Base-by-base conservation (phyloP, 2,888 invertebrate species). In the Tanytarsus gracilentus region DNA sequence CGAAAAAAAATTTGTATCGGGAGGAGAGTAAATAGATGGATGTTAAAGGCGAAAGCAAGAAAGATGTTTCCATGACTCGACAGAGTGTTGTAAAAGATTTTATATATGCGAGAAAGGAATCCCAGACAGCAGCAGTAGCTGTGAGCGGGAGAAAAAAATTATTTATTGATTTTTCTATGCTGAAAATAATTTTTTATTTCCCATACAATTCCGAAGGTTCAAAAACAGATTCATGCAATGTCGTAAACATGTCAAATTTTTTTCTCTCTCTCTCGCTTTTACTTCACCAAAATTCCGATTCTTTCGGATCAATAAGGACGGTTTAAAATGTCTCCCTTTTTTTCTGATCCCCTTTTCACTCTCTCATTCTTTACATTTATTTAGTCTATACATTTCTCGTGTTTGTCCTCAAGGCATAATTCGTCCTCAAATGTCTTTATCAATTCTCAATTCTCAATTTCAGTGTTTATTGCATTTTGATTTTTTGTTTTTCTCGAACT, bases 131-230 rank as follows among this genome's bases (percentile, higher is more conserved):
- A 33, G 33, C 33, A 33, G 33, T n/a, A 44, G 44, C 16, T n/a
- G 2, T 23, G 44, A 44, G 18, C 16, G 40, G 21, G 16, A 21
- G 44, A 44, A 44, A 44, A n/a, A 33, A 33, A 11, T 44, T 44
- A 44, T 44, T 44, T 44, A 44, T 44, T 44, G 44, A 44, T 44
- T 44, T 44, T 44, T 44, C 44, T 44, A 44, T 44, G 44, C 44
- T 44, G 44, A 44, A 44, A 44, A 44, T 44, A 44, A 23, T 8
- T 44, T 6, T 44, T 21, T 44, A 44, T 8, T 44, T 33, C n/a
- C n/a, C n/a, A 33, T 33, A 33, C 33, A 39, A 44, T 44, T 33
- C 23, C 44, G 21, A 44, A 44, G 44, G 44, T 44, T 44, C 44
- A 44, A 11, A 44, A 44, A 44, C 44, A 44, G 44, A 44, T 44